Conservation (phyloP, 1,140 invertebrate genomes). For the Rhynchophorus ferrugineus region DNA sequence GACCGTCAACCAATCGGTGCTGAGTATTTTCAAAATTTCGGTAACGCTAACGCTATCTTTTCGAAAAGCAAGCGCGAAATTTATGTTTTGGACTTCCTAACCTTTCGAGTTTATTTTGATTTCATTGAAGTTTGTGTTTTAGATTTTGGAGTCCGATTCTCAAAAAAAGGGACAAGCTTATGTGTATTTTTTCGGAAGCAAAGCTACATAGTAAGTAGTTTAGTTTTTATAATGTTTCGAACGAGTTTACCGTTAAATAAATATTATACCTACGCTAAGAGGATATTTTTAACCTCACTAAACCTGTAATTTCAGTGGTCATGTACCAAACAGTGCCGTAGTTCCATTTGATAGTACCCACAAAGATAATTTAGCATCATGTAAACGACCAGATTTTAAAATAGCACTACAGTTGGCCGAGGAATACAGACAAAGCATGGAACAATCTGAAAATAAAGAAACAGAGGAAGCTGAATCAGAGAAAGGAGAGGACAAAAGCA, state of each 20-base stretch:
- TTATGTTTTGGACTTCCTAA: conserved; percentile 9
- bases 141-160: no score
- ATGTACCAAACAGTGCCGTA: conserved; percentile 80
- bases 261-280: no score
- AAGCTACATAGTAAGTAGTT: conserved; percentile 77
- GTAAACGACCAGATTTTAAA: conserved; percentile 72
- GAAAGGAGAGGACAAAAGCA: not conserved
- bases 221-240: not conserved
- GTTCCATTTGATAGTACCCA: conserved; percentile 76
- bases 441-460: not conserved
- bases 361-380: conserved; percentile 72
- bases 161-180: conserved; percentile 73
- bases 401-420: conserved; percentile 82
- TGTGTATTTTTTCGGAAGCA: conserved; percentile 88
- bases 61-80: conserved; percentile 24
- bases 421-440: conserved; percentile 44
- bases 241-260: conserved; percentile 1
- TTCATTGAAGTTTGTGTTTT: not conserved
- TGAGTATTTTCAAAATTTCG: no score
- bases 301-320: conserved; percentile 75
- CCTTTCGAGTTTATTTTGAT: conserved; percentile 18
- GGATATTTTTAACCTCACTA: no score
- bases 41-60: conserved; percentile 34
- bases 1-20: no score
- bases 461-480: not conserved